Evolutionary conservation across 2,888 invertebrate genomes (phyloP).

Genomic region (Malacosoma neustria): DNA sequence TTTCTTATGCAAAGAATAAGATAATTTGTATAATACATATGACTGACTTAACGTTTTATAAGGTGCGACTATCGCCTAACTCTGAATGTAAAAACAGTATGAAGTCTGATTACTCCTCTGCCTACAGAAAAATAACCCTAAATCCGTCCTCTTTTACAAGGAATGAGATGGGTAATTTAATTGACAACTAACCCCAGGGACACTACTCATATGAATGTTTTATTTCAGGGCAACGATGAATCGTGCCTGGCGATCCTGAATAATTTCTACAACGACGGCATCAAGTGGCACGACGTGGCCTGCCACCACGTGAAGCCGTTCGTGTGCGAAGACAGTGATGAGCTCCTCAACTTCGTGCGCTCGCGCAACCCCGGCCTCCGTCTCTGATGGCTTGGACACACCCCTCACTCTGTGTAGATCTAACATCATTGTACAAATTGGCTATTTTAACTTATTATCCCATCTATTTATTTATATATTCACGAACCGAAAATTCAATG

Average conservation of each 20-base stretch:
- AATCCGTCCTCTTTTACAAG: no score
- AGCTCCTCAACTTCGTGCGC: constrained; percentile 91
- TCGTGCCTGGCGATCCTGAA: constrained; percentile 91
- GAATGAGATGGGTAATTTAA: no score
- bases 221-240: constrained; percentile 88
- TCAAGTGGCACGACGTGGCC: constrained; percentile 92
- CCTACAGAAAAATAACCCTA: no score
- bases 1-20: no score
- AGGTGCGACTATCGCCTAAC: no score
- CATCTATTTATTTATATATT: not conserved
- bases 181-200: no score
- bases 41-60: no score
- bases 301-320: constrained; percentile 91
- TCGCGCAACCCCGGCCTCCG: constrained; percentile 91
- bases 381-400: constrained; percentile 69
- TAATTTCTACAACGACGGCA: constrained; percentile 92
- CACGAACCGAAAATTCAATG: not conserved
- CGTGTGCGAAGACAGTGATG: constrained; percentile 94
- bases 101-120: no score
- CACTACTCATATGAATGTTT: no score
- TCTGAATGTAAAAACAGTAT: no score
- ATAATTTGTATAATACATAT: no score
- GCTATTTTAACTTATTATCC: not conserved
- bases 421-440: not conserved
- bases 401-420: no score